Evolutionary conservation across 2,113 vertebrate genomes (phyloP).

Genomic region (Mastomys natalensis): DNA sequence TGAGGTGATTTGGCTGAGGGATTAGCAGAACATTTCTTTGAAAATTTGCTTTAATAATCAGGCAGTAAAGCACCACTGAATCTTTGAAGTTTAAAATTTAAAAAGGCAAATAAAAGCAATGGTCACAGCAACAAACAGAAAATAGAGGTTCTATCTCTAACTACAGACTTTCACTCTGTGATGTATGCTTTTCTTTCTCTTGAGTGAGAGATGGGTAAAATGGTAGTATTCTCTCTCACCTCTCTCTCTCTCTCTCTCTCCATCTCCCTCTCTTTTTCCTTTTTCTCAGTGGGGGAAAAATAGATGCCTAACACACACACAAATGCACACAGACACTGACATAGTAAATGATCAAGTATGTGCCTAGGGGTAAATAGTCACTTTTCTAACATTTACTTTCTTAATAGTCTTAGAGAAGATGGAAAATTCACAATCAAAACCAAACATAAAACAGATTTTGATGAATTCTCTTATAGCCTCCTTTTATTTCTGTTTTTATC

Average conservation of each 20-base stretch:
- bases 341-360: not conserved
- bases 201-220: not conserved
- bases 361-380: not conserved
- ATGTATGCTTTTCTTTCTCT: not conserved
- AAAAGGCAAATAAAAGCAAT: not conserved
- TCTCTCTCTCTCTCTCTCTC: too few species aligned
- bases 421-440: not conserved
- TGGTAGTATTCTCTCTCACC: too few species aligned
- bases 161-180: not conserved
- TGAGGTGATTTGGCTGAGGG: constrained; percentile 40
- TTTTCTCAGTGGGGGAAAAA: not conserved
- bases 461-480: not conserved
- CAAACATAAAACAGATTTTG: not conserved
- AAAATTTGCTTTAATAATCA: constrained; percentile 60
- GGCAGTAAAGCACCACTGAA: not conserved
- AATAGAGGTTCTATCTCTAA: not conserved
- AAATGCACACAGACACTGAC: not conserved
- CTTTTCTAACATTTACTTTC: not conserved
- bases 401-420: not conserved
- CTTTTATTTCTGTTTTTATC: not conserved
- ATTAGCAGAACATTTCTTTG: constrained; percentile 63
- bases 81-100: constrained; percentile 49
- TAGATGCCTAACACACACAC: too few species aligned
- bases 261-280: not conserved
- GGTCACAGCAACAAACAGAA: not conserved